These are phyloP conservation scores for Otis tarda DNA, from an alignment of 2,113 vertebrate genomes.

Conservation along the genomic window DNA sequence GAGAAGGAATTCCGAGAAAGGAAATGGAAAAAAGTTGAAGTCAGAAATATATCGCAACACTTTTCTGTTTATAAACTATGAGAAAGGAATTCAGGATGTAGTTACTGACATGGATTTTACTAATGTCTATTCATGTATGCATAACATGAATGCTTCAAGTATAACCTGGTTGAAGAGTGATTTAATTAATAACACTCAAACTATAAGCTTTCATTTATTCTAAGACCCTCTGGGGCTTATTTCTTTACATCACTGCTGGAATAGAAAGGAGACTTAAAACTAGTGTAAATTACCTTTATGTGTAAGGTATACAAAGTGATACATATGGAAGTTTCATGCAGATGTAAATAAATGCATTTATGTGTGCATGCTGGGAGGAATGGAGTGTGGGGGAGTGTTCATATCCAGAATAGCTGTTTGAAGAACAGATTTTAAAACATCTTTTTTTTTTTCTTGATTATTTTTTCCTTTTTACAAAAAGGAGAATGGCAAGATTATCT, in stretches of 20 bases:
- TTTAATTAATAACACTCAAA: slow-evolving; percentile 57
- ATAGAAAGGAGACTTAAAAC: not conserved
- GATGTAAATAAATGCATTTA: not conserved
- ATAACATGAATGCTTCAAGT: slow-evolving; percentile 27
- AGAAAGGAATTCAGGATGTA: slow-evolving; percentile 43
- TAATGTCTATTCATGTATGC: slow-evolving; percentile 40
- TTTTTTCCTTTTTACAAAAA: not conserved
- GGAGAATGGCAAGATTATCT: not conserved
- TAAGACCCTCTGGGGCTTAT: not conserved
- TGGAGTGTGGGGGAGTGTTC: accelerated
- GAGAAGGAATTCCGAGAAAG: not conserved
- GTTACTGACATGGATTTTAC: slow-evolving; percentile 58
- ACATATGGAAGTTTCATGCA: not conserved
- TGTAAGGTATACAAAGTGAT: not conserved
- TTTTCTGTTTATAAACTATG: slow-evolving; percentile 6
- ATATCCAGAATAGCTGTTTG: not conserved
- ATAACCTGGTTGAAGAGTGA: slow-evolving; percentile 31
- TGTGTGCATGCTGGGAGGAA: not conserved
- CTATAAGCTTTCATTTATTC: slow-evolving; percentile 21
- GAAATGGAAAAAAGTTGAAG: not conserved
- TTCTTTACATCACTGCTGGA: not conserved
- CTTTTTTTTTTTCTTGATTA: not conserved
- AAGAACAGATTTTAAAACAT: not conserved
- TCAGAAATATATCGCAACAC: not conserved
- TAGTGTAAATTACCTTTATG: not conserved